A percentile compares a stretch with the other conserved stretches of the same genome.
Evolutionary conservation across 2,888 invertebrate genomes (phyloP).

Genomic region (Ariolimax columbianus): DNA sequence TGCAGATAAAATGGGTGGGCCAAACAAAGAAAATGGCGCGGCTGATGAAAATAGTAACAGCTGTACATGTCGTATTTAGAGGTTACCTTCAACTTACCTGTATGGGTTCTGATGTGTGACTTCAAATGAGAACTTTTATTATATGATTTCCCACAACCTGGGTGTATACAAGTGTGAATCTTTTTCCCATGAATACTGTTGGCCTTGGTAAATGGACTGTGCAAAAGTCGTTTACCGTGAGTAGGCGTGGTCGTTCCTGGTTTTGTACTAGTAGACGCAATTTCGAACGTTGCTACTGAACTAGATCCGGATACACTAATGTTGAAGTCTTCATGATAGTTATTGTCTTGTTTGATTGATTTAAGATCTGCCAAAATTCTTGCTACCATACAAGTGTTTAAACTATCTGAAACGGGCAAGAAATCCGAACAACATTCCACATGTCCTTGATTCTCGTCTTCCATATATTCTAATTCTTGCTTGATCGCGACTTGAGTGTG

Average conservation of each 20-base stretch:
- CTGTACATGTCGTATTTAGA: background rate
- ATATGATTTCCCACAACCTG: constrained; percentile 83
- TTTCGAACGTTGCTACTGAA: constrained; percentile 31
- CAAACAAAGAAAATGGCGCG: constrained; percentile 55
- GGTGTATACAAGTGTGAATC: constrained; percentile 83
- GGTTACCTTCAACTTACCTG: constrained; percentile 79
- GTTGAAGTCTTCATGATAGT: constrained; percentile 48
- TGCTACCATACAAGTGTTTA: constrained; percentile 78
- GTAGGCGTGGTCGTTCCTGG: constrained; percentile 49
- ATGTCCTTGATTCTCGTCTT: constrained; percentile 53
- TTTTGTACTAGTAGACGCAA: constrained; percentile 19
- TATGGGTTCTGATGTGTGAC: constrained; percentile 84
- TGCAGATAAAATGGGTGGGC: background rate
- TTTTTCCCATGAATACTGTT: constrained; percentile 77
- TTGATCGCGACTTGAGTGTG: background rate
- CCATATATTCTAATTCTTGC: constrained; percentile 21
- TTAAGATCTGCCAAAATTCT: constrained; percentile 83
- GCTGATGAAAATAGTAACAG: constrained; percentile 48
- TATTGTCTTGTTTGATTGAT: constrained; percentile 81
- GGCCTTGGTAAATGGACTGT: constrained; percentile 15
- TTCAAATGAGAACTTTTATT: constrained; percentile 85
- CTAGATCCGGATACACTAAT: constrained; percentile 30
- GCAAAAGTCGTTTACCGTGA: constrained; percentile 16
- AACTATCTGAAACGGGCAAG: constrained; percentile 63
- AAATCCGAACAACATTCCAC: constrained; percentile 56